Evolutionary conservation across 1,140 invertebrate species (phyloP).

Genomic region (Heterodera carotae): DNA sequence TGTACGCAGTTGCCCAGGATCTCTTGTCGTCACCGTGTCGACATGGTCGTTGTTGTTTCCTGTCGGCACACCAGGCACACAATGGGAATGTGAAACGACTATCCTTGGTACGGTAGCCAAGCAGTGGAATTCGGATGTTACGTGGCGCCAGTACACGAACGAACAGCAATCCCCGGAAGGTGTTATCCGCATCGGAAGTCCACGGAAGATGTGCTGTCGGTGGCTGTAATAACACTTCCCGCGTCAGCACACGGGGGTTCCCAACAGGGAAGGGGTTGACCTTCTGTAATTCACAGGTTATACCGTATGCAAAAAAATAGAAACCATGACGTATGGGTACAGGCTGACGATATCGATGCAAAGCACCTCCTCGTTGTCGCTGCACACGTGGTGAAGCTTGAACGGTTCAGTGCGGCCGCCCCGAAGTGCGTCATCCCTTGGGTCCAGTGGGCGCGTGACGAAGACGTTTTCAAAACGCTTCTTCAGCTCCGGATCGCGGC

Average conservation of each 20-base stretch:
- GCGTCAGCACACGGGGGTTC: background rate
- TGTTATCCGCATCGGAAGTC: background rate
- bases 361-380: no score
- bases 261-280: background rate
- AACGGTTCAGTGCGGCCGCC: no score
- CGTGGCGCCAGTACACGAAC: background rate
- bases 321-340: no score
- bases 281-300: background rate
- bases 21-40: background rate
- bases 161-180: background rate
- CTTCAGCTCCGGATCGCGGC: background rate
- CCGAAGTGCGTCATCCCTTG: background rate
- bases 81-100: background rate
- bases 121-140: background rate
- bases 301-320: no score
- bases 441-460: background rate
- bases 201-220: background rate
- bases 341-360: no score
- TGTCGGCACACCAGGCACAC: conserved; percentile 2
- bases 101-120: conserved; percentile 2
- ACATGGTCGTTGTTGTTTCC: background rate
- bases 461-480: background rate
- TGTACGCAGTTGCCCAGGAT: conserved; percentile 7
- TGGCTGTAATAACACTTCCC: background rate
- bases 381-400: no score